Evolutionary conservation across 2,888 invertebrate species (phyloP).

Genomic region (Drosophila imparisetae): DNA sequence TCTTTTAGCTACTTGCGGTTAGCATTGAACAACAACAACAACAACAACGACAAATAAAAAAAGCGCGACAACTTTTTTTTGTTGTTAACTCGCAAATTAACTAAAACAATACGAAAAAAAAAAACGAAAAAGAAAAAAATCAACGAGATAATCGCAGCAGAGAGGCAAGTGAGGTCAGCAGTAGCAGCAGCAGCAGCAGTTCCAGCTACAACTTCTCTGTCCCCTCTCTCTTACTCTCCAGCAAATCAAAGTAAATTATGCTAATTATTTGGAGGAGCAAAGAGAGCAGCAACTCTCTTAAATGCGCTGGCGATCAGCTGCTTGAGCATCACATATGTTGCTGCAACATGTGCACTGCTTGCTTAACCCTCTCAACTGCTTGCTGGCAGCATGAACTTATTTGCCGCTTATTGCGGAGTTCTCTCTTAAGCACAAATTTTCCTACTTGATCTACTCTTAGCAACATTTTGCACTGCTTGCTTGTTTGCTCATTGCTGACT

Average conservation of each 20-base stretch:
- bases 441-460: not conserved
- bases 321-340: slow-evolving; percentile 2
- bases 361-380: not conserved
- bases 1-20: slow-evolving; percentile 54
- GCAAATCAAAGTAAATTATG: slow-evolving; percentile 64
- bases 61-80: slow-evolving; percentile 52
- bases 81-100: slow-evolving; percentile 66
- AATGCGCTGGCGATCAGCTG: not conserved
- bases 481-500: not conserved
- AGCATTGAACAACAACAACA: slow-evolving; percentile 59
- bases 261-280: slow-evolving; percentile 59
- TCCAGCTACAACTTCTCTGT: not conserved
- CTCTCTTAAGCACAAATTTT: too few species aligned
- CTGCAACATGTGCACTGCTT: slow-evolving; percentile 2
- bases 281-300: slow-evolving; percentile 7
- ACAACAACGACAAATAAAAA: not conserved
- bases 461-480: slow-evolving; percentile 17
- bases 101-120: slow-evolving; percentile 58
- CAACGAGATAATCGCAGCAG: slow-evolving; percentile 35
- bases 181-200: slow-evolving; percentile 37
- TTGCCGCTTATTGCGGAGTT: not conserved
- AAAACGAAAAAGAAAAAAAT: slow-evolving; percentile 13
- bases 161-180: slow-evolving; percentile 57
- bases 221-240: slow-evolving; percentile 8
- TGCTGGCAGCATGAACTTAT: not conserved